Evolutionary conservation across 2,113 vertebrate species (phyloP).

Genomic region (Eonycteris spelaea): DNA sequence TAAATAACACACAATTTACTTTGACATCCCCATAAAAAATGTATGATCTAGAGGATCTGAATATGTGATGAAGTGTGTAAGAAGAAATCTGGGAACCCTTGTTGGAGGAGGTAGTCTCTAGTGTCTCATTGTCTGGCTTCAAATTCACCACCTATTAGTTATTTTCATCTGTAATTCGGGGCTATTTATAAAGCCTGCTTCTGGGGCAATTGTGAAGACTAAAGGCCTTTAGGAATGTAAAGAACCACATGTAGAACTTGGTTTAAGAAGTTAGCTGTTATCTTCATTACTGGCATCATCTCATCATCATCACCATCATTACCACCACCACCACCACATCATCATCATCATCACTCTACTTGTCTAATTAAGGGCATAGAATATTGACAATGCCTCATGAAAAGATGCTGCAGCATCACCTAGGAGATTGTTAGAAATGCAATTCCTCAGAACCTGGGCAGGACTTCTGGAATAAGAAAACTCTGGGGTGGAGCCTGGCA

Average conservation of each 20-base stretch:
- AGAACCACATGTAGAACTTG: too few species aligned
- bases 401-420: not conserved
- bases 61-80: not conserved
- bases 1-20: not conserved
- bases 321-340: not conserved
- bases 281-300: not conserved
- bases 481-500: not conserved
- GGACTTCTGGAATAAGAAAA: not conserved
- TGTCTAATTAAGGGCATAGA: not conserved
- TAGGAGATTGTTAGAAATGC: not conserved
- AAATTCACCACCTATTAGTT: not conserved
- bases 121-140: not conserved
- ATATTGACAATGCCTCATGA: not conserved
- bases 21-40: not conserved
- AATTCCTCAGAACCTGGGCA: not conserved
- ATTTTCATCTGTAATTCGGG: not conserved
- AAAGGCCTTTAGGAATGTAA: not conserved
- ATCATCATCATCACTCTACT: not conserved
- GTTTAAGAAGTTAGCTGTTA: not conserved
- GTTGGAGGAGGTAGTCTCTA: not conserved
- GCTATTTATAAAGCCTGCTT: not conserved
- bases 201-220: not conserved
- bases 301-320: not conserved
- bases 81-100: not conserved
- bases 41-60: not conserved